A percentile compares a stretch with the other conserved stretches of the same genome.
These are phyloP conservation scores for Mystacides longicornis DNA, from an alignment of 2,888 invertebrate species.

Conservation along the genomic window DNA sequence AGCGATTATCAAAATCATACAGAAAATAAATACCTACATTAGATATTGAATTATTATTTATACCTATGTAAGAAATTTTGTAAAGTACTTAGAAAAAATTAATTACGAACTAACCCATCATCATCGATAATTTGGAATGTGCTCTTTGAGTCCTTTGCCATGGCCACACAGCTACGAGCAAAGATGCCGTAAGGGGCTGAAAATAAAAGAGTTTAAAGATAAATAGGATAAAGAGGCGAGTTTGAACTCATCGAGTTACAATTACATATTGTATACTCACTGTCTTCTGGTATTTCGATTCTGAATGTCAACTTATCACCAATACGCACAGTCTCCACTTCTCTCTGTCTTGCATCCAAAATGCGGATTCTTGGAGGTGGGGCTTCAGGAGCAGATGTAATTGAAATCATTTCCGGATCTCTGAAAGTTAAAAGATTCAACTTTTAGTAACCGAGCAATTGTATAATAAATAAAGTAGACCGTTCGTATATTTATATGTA, in stretches of 20 bases:
- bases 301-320: slow-evolving; percentile 92
- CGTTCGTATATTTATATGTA: no score
- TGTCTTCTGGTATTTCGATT: slow-evolving; percentile 93
- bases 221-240: neutral
- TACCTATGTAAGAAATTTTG: no score
- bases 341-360: slow-evolving; percentile 75
- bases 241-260: neutral
- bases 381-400: slow-evolving; percentile 90
- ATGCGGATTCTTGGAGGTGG: slow-evolving; percentile 91
- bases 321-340: slow-evolving; percentile 90
- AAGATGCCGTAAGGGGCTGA: slow-evolving; percentile 92
- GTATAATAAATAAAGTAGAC: no score
- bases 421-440: slow-evolving; percentile 42
- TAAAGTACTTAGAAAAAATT: neutral
- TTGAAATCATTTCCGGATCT: slow-evolving; percentile 94
- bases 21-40: no score
- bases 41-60: no score
- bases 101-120: slow-evolving; percentile 59
- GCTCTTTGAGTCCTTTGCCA: slow-evolving; percentile 94
- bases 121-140: slow-evolving; percentile 95
- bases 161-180: slow-evolving; percentile 90
- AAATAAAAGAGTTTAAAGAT: neutral
- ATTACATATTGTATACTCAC: slow-evolving; percentile 51
- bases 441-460: no score
- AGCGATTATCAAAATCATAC: no score